Base-by-base conservation (phyloP, 2,888 invertebrate species). In the Noctuana brunneofusca region DNA sequence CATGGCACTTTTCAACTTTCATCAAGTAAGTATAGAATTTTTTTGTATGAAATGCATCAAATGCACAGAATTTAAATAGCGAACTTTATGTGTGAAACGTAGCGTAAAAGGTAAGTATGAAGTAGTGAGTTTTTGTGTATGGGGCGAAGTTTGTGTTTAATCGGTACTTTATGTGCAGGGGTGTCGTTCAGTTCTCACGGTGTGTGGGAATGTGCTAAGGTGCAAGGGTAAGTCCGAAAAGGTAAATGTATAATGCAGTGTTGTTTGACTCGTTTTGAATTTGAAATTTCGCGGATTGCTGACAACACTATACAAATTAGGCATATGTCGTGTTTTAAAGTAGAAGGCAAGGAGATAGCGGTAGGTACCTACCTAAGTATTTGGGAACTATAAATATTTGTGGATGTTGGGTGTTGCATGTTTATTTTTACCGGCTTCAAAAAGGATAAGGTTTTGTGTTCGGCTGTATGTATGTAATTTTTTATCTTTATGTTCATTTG, bases 151-250 rank as follows among this genome's bases (percentile, higher is more conserved):
- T 71, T 66, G 72, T 74, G 70, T 70, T 67, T 80, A 80, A 76
- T 72, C 70, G 71, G 81, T 83, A 76, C 84, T 90, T 89, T 76
- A 83, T 86, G 76, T 22, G 71, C 65, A 75, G 69, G 80, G 83
- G 84, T 81, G 79, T 75, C 71, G 75, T 71, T 54, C 32, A 65
- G 75, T 89, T 89, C 90, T 81, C 90, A 89, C 89, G 89, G 74
- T 84, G 85, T 90, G 89, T 90, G 90, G 88, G 91, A 90, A 91
- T 89, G 81, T 78, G 71, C 68, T 78, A 85, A 87, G 88, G 89
- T 87, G 87, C 82, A 86, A 88, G 84, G 87, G 87, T 81, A 69
- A 56, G 62, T 63, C 56, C 62, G 54, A 60, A 54, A 58, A 57
- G 57, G 48, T 18, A 35, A 49, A 60, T 54, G 60, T 60, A 53